phyloP scores from a whole-genome alignment of 2,888 invertebrate genomes.

The Sussaba pulchella region DNA sequence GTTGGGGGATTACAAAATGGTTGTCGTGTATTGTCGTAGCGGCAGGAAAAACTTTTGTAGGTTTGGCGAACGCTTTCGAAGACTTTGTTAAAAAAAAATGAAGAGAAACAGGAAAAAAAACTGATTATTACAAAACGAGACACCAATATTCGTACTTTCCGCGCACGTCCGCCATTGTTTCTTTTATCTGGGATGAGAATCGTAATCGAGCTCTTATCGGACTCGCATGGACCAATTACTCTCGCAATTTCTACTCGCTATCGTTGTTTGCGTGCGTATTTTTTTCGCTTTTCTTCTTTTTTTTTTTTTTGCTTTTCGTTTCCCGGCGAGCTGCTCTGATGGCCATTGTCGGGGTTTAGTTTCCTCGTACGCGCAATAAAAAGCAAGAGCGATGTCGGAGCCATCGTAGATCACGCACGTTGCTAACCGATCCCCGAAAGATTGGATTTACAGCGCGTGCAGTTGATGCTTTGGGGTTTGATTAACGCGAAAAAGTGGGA shows the following conservation, averaged over 20 bases:
- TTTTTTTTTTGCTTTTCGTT: background rate
- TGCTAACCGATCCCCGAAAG: background rate
- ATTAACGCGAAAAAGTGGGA: background rate
- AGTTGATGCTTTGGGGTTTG: background rate
- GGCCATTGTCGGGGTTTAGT: constrained; percentile 5
- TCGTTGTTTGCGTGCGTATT: constrained; percentile 5
- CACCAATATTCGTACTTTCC: background rate
- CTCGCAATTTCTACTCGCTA: constrained; percentile 48
- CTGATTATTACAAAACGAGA: constrained; percentile 47
- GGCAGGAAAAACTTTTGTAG: constrained; percentile 4
- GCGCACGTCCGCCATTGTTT: constrained; percentile 58
- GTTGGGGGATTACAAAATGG: constrained; percentile 17
- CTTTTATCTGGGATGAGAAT: constrained; percentile 72
- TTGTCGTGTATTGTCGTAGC: constrained; percentile 10
- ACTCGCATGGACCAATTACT: constrained; percentile 42
- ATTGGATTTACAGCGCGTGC: background rate
- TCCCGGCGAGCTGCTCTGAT: background rate
- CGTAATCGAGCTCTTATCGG: constrained; percentile 71
- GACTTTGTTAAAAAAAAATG: too few relatives aligned
- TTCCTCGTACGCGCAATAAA: constrained; percentile 16
- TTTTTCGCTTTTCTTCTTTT: constrained; percentile 16
- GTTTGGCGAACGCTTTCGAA: too few relatives aligned
- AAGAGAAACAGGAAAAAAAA: too few relatives aligned
- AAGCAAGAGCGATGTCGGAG: constrained; percentile 46
- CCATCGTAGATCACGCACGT: constrained; percentile 54